These are phyloP conservation scores for Tursiops truncatus DNA, from an alignment of 2,113 vertebrate species.

Conservation along the genomic window DNA sequence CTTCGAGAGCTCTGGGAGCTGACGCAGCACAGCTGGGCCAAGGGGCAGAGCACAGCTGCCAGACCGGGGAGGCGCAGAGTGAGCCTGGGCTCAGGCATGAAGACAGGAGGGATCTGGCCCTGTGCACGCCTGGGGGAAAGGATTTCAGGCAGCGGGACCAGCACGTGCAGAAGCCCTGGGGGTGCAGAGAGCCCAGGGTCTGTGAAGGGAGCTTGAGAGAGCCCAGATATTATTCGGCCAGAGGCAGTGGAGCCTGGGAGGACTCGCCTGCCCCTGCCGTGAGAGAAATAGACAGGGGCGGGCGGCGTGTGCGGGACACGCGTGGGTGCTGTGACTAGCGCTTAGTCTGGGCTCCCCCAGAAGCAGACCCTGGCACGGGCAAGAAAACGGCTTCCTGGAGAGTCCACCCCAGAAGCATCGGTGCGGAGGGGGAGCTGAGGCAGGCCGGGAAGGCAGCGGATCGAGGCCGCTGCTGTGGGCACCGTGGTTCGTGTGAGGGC, in stretches of 20 bases:
- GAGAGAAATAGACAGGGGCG: neutral
- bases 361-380: too few relatives aligned
- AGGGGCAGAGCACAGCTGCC: neutral
- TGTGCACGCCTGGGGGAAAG: too few relatives aligned
- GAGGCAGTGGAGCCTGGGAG: neutral
- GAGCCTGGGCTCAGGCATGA: neutral
- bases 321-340: rapidly evolving
- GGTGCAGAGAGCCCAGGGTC: rapidly evolving
- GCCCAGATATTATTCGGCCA: neutral
- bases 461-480: neutral
- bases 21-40: rapidly evolving
- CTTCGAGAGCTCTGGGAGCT: neutral
- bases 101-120: neutral
- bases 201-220: neutral
- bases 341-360: too few relatives aligned
- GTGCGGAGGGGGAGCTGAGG: neutral
- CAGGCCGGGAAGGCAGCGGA: too few relatives aligned
- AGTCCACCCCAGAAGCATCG: neutral
- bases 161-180: neutral
- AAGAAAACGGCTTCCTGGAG: neutral
- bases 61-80: neutral
- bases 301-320: neutral
- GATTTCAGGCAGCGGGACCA: neutral
- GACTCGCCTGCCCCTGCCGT: too few relatives aligned
- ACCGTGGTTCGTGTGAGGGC: neutral